phyloP scores from a whole-genome alignment of 2,797 vertebrate genomes.

The Psittacula echo region DNA sequence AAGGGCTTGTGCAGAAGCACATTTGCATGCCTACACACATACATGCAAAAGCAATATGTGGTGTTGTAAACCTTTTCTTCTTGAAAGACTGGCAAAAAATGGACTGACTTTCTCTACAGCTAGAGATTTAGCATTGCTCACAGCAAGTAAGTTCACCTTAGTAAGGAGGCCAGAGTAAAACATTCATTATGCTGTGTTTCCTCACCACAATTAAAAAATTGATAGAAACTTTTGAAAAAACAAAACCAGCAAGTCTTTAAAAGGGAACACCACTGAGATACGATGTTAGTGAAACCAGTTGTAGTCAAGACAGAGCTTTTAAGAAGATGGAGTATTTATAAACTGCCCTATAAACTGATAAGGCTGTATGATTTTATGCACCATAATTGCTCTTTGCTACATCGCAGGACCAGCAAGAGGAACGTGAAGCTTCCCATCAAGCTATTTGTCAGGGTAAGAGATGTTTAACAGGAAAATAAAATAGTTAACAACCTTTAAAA shows the following conservation, averaged over 20 bases:
- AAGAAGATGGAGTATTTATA: conserved; percentile 38
- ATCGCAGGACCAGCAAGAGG: conserved; percentile 46
- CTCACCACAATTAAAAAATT: background rate
- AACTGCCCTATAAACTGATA: conserved; percentile 9
- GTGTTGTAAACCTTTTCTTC: background rate
- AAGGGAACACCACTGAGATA: background rate
- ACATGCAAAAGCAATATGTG: background rate
- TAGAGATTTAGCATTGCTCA: background rate
- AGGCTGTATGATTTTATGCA: conserved; percentile 22
- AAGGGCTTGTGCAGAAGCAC: background rate
- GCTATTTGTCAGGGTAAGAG: conserved; percentile 58
- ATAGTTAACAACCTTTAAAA: conserved; percentile 66
- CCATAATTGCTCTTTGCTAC: conserved; percentile 30
- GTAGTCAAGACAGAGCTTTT: conserved; percentile 35
- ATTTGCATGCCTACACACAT: too few species aligned
- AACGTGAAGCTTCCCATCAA: conserved; percentile 55
- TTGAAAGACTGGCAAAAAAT: background rate
- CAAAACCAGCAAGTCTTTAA: background rate
- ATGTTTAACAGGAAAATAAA: conserved; percentile 65
- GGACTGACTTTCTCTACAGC: background rate
- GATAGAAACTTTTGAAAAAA: background rate
- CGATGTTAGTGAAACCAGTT: background rate
- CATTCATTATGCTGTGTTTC: background rate
- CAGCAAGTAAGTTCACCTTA: background rate
- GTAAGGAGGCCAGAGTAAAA: background rate